Evolutionary conservation across 2,888 invertebrate genomes (phyloP).

Genomic region (Schrankia costaestrigalis): DNA sequence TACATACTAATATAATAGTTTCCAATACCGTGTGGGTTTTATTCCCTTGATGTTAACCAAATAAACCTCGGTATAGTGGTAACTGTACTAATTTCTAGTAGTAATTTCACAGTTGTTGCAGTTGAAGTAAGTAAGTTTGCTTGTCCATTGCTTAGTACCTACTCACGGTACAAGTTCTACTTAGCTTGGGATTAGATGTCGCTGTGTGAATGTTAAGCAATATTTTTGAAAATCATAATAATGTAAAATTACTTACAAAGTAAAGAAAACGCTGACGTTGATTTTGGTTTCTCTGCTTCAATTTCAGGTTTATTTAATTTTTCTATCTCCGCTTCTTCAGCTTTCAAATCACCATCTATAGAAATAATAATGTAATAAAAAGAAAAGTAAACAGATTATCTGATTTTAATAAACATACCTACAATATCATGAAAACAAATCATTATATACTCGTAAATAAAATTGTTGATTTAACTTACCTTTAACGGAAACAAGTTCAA

Average conservation of each 20-base stretch:
- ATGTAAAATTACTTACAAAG: constrained; percentile 45
- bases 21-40: too few species aligned
- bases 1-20: too few species aligned
- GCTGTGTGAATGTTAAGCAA: too few species aligned
- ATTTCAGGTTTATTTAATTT: constrained; percentile 44
- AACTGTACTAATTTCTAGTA: too few species aligned
- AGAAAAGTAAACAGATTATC: constrained; percentile 12
- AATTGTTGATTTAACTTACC: constrained; percentile 21
- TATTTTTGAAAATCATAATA: neutral
- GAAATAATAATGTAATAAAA: constrained; percentile 3
- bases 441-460: neutral
- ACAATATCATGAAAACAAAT: neutral
- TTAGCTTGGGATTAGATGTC: too few species aligned
- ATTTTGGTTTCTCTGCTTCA: constrained; percentile 27
- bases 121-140: too few species aligned
- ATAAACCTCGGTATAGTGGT: too few species aligned
- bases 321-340: constrained; percentile 56
- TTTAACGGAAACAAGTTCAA: constrained; percentile 57
- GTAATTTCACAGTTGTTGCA: too few species aligned
- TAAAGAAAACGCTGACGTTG: constrained; percentile 46
- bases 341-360: constrained; percentile 45
- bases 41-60: too few species aligned
- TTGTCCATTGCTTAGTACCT: too few species aligned
- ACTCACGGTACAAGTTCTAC: too few species aligned
- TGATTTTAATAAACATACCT: neutral